phyloP scores from a whole-genome alignment of 2,113 vertebrate genomes.

The Falcunculus frontatus region DNA sequence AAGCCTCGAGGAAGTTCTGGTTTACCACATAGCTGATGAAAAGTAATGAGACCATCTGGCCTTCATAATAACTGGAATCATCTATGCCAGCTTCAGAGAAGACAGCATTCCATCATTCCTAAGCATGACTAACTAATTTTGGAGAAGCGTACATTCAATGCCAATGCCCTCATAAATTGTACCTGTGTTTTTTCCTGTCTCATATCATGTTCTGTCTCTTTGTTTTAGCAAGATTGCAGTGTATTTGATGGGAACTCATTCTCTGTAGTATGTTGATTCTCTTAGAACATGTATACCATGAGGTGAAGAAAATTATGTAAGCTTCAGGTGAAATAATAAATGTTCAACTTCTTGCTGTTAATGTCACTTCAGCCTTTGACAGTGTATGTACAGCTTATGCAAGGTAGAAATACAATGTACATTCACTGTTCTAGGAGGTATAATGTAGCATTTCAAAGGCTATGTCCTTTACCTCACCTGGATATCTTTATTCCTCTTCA shows the following conservation, averaged over 20 bases:
- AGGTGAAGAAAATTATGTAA: neutral
- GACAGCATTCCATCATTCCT: constrained; percentile 4
- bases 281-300: neutral
- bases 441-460: neutral
- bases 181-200: neutral
- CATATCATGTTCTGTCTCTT: neutral
- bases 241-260: neutral
- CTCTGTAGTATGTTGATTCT: neutral
- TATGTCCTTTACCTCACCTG: neutral
- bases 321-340: neutral
- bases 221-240: neutral
- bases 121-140: neutral
- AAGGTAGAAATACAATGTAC: neutral
- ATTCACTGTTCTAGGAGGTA: neutral
- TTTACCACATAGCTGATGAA: constrained; percentile 3
- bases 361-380: neutral
- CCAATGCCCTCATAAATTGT: neutral
- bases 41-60: constrained; percentile 44
- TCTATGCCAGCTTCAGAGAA: constrained; percentile 29
- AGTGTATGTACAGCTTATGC: neutral
- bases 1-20: constrained; percentile 33
- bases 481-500: neutral
- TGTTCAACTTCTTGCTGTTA: neutral
- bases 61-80: neutral
- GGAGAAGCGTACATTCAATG: neutral